Evolutionary conservation across 2,113 vertebrate genomes (phyloP), one percentile per base, ranked within the genome.

Genomic region (Plecotus auritus): DNA sequence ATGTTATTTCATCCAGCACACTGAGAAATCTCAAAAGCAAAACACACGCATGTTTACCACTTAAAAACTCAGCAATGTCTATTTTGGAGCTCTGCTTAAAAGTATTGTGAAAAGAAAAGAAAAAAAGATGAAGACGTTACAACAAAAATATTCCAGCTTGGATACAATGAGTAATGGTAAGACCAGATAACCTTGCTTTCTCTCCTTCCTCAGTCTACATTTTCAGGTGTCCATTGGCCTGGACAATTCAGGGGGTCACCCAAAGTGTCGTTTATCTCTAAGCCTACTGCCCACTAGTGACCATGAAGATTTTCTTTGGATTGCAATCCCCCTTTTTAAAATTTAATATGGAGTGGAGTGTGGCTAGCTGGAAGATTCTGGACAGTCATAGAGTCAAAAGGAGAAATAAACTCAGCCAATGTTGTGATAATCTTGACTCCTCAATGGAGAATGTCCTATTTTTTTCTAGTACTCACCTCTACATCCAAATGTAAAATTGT

Each of bases 1-100:
- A 61, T 70, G 40, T 49, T 61, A 51, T 80, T 92, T 73, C 85
- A 95, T 67, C 18, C 90, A 78, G 45, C 23, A 85, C 42, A 66
- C 7, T 73, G 51, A 93, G 37, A 83, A 88, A 73, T 76, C 13
- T 22, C 90, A 92, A 90, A 61, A 70, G 49, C 74, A 90, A 70
- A 90, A 86, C 59, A 86, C 28, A 64, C 30, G 14, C 32, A 26
- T 74, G 42, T n/a, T 70, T 76, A 69, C n/a, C 30, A 66, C 40
- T 73, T 76, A 74, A 89, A 92, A 92, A 74, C 66, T 81, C 28
- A 85, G 56, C 74, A 85, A 45, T 85, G 81, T 90, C 73, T 35
- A n/a, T 40, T 94, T 69, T 47, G 30, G 47, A 91, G 9, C 61
- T 90, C 54, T 74, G 54, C 47, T 61, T 77, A 18, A 70, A 84